A percentile compares a stretch with the other conserved stretches of the same genome.
phyloP scores from a whole-genome alignment of 2,113 vertebrate species.

The Varanus komodoensis region DNA sequence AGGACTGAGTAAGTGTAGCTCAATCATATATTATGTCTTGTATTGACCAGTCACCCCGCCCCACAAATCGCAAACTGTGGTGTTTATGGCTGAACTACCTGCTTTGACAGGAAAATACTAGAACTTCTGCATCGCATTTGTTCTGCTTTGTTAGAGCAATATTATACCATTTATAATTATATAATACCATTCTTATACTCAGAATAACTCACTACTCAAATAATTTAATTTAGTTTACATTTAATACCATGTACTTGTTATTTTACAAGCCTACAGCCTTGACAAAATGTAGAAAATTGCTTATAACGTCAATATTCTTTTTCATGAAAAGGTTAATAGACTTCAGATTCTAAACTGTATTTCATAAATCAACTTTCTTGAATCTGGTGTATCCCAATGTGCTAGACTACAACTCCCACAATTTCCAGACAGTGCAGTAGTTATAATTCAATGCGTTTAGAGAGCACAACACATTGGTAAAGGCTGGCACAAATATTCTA shows the following conservation, averaged over 20 bases:
- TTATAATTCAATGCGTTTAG: too few relatives aligned
- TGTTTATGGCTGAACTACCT: slow-evolving; percentile 30
- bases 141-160: slow-evolving; percentile 37
- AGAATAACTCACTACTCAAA: slow-evolving; percentile 7
- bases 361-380: not conserved
- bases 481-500: not conserved
- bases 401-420: too few relatives aligned
- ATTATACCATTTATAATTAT: slow-evolving; percentile 50
- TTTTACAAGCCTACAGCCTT: slow-evolving; percentile 5
- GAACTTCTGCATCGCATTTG: slow-evolving; percentile 19
- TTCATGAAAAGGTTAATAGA: not conserved
- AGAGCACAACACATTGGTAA: too few relatives aligned
- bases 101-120: slow-evolving; percentile 21
- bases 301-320: not conserved
- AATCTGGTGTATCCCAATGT: too few relatives aligned
- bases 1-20: not conserved
- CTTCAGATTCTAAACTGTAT: not conserved
- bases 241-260: slow-evolving; percentile 46
- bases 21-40: slow-evolving; percentile 46
- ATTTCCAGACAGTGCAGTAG: too few relatives aligned
- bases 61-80: slow-evolving; percentile 70
- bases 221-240: slow-evolving; percentile 27
- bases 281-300: not conserved
- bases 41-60: slow-evolving; percentile 60
- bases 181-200: slow-evolving; percentile 35